Percentiles rank a stretch among this genome's conserved stretches.
phyloP scores from a whole-genome alignment of 2,888 invertebrate species.

The Desoria tigrina region DNA sequence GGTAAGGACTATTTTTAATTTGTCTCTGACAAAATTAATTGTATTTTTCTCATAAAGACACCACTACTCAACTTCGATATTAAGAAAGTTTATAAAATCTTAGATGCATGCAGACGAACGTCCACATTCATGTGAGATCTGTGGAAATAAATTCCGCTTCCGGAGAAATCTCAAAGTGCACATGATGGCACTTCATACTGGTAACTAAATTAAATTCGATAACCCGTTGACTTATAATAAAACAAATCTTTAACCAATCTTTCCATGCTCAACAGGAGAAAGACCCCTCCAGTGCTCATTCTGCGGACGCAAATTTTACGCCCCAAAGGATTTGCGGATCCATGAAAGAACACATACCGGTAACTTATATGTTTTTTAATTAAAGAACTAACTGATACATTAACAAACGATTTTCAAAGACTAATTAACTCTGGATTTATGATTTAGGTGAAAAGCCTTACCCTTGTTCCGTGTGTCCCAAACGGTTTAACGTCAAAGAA shows the following conservation, averaged over 20 bases:
- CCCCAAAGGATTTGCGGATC: constrained; percentile 23
- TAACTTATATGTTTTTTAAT: too few species aligned
- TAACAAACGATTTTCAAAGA: too few species aligned
- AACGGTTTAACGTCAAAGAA: constrained; percentile 30
- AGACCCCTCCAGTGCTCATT: constrained; percentile 27
- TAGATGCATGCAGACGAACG: constrained; percentile 17
- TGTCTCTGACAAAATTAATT: too few species aligned
- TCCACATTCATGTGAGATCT: constrained; percentile 17
- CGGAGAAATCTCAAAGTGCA: constrained; percentile 26
- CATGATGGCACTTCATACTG: constrained; percentile 22
- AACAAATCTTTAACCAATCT: not conserved
- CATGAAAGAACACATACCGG: constrained; percentile 35
- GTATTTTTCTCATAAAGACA: too few species aligned
- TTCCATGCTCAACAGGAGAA: constrained; percentile 9
- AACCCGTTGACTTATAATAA: not conserved
- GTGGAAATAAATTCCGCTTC: constrained; percentile 20
- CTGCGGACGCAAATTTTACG: constrained; percentile 27
- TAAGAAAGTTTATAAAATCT: too few species aligned
- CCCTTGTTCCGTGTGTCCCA: constrained; percentile 20
- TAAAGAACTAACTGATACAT: too few species aligned
- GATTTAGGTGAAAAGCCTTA: constrained; percentile 29
- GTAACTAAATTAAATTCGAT: not conserved
- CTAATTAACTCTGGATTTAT: too few species aligned
- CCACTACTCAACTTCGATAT: too few species aligned
- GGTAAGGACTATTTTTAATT: too few species aligned